These are phyloP conservation scores for Taxidea taxus DNA, from an alignment of 2,113 vertebrate genomes.

Conservation along the genomic window DNA sequence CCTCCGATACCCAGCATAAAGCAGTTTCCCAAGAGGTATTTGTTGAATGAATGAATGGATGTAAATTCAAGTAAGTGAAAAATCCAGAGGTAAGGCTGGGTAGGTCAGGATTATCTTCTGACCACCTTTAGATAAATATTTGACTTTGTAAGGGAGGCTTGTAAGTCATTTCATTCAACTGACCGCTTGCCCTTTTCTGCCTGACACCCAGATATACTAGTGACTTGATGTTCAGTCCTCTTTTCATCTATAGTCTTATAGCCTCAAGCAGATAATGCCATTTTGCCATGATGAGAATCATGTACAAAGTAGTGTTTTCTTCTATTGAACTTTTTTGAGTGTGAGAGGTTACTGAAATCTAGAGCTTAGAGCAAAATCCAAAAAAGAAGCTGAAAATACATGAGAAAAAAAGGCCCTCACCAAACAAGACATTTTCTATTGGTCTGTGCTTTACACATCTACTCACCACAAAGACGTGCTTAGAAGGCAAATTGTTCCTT, in stretches of 20 bases:
- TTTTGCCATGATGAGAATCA: conserved; percentile 45
- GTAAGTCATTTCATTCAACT: conserved; percentile 21
- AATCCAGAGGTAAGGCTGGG: not conserved
- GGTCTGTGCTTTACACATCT: not conserved
- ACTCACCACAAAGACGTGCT: not conserved
- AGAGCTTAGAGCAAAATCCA: conserved; percentile 47
- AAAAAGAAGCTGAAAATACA: conserved; percentile 37
- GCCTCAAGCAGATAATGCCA: conserved; percentile 35
- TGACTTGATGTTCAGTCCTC: not conserved
- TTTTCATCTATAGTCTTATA: not conserved
- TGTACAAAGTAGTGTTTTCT: conserved; percentile 53
- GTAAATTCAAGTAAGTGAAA: not conserved
- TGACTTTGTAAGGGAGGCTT: conserved; percentile 27
- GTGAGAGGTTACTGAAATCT: conserved; percentile 44
- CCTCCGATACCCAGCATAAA: not conserved
- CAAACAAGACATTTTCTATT: conserved; percentile 24
- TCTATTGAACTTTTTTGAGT: conserved; percentile 22
- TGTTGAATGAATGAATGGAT: not conserved
- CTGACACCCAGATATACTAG: not conserved
- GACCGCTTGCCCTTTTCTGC: conserved; percentile 27
- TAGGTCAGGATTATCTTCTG: conserved; percentile 2
- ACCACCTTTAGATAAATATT: not conserved
- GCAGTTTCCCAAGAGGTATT: not conserved
- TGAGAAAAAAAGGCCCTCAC: not conserved
- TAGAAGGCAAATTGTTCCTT: conserved; percentile 14